phyloP scores from a whole-genome alignment of 2,888 invertebrate genomes.

The Drosophila nr. perissopoda region DNA sequence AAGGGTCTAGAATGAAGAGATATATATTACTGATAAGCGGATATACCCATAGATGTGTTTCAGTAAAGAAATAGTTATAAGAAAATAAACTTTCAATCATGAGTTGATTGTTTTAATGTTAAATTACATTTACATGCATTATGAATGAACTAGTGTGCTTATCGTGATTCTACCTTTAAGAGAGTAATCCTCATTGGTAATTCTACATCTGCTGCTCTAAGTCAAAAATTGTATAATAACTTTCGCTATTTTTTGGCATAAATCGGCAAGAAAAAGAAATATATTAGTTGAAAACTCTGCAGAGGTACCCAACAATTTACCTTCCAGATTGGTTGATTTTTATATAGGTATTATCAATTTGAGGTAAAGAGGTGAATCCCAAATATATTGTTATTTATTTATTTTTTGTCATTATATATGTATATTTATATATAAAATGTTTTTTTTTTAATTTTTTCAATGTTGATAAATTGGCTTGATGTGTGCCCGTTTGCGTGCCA shows the following conservation, averaged over 20 bases:
- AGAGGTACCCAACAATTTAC: not conserved
- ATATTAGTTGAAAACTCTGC: no score
- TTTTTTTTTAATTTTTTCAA: not conserved
- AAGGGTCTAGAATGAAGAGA: no score
- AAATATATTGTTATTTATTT: not conserved
- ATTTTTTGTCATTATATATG: not conserved
- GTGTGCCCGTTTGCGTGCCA: not conserved
- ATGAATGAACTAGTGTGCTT: not conserved
- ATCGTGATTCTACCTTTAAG: not conserved
- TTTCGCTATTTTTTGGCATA: not conserved
- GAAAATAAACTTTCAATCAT: no score
- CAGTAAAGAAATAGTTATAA: not conserved
- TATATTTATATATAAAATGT: not conserved
- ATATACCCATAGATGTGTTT: not conserved
- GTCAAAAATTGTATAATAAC: not conserved
- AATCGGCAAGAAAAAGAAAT: not conserved
- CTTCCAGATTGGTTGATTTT: not conserved
- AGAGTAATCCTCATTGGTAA: not conserved
- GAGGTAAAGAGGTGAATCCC: accelerated
- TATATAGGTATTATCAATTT: no score
- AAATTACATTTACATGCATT: no score
- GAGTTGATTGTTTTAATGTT: not conserved
- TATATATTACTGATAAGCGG: not conserved
- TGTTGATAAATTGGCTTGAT: not conserved
- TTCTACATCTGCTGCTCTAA: not conserved